These are phyloP conservation scores for Pempheris klunzingeri DNA, from an alignment of 2,797 vertebrate species.

Conservation along the genomic window DNA sequence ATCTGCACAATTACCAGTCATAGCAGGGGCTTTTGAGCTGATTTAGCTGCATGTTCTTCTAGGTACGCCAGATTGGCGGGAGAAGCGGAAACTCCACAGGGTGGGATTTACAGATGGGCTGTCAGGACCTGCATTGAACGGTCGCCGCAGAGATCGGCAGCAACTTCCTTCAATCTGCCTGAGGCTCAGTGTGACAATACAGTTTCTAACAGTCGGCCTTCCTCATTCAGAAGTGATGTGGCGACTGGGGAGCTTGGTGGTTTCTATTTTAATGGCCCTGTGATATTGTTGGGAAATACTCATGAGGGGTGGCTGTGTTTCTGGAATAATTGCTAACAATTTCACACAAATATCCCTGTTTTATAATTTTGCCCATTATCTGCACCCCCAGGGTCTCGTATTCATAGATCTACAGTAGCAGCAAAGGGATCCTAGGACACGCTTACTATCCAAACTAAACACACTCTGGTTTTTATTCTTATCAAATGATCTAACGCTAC, in stretches of 20 bases:
- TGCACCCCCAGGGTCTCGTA: conserved; percentile 12
- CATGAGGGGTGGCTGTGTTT: conserved; percentile 3
- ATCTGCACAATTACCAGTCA: conserved; percentile 70
- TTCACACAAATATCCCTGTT: conserved; percentile 38
- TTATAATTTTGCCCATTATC: conserved; percentile 44
- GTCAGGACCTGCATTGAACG: conserved; percentile 56
- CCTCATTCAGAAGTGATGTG: conserved; percentile 11
- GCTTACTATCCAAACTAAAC: conserved; percentile 20
- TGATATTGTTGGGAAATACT: conserved; percentile 14
- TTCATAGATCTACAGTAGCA: conserved; percentile 7
- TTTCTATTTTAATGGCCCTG: conserved; percentile 50
- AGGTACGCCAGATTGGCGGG: conserved; percentile 18
- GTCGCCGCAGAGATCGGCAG: conserved; percentile 34
- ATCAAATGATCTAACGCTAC: conserved; percentile 17
- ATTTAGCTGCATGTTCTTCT: conserved; percentile 42
- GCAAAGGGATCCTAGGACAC: conserved; percentile 7
- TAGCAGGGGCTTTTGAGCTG: conserved; percentile 55
- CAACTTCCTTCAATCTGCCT: conserved; percentile 42
- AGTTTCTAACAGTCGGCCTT: conserved; percentile 9
- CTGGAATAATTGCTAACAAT: conserved; percentile 31
- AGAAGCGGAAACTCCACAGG: conserved; percentile 42
- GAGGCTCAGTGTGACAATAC: conserved; percentile 31
- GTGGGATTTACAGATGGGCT: conserved; percentile 64
- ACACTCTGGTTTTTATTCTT: conserved; percentile 22
- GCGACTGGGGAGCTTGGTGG: background rate